Percentiles rank a stretch among this genome's conserved stretches.
Evolutionary conservation across 2,797 vertebrate genomes (phyloP).

Genomic region (Labeo calbasu): DNA sequence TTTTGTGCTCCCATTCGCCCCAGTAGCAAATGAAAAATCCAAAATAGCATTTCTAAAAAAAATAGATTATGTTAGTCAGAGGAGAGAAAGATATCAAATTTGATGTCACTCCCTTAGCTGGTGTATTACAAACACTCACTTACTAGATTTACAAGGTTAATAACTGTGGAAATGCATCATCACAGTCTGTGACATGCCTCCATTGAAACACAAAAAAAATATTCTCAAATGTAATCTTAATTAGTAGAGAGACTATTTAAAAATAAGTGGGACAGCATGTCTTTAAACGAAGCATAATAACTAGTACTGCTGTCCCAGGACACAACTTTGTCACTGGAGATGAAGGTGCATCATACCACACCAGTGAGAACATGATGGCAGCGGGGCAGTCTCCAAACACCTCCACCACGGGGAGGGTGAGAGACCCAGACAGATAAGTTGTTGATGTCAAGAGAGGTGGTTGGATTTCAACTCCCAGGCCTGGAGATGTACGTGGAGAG

Average conservation of each 20-base stretch:
- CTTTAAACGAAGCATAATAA: neutral
- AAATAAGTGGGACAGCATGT: neutral
- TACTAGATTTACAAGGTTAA: neutral
- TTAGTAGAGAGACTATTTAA: neutral
- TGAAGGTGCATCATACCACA: conserved; percentile 43
- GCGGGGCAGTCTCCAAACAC: conserved; percentile 30
- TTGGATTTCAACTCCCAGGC: conserved; percentile 57
- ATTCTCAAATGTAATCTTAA: neutral
- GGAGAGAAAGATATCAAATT: neutral
- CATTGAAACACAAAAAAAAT: neutral
- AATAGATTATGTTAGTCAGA: neutral
- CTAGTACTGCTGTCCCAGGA: neutral
- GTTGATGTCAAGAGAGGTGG: conserved; percentile 57
- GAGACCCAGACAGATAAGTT: conserved; percentile 55
- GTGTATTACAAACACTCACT: neutral
- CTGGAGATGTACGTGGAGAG: conserved; percentile 61
- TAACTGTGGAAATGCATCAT: neutral
- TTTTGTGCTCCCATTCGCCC: neutral
- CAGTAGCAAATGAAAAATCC: neutral
- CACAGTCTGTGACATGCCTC: neutral
- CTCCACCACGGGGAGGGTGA: conserved; percentile 27
- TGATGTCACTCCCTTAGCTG: neutral
- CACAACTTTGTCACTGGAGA: conserved; percentile 52
- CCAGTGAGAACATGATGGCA: conserved; percentile 49
- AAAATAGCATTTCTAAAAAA: neutral